These are phyloP conservation scores for Scaeva pyrastri DNA, from an alignment of 2,888 invertebrate species.

Conservation along the genomic window DNA sequence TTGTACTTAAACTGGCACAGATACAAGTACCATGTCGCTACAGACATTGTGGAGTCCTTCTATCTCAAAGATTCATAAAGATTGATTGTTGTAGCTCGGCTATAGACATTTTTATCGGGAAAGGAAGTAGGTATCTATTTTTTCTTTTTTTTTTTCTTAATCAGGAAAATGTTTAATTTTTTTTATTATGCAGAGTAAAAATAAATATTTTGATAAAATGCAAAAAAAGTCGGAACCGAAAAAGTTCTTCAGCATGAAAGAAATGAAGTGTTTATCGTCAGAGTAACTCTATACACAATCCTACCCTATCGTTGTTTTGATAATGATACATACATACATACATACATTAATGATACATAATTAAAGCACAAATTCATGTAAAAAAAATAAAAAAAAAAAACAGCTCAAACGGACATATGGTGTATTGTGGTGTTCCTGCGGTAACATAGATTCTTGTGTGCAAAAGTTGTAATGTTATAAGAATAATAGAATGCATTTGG, in stretches of 20 bases:
- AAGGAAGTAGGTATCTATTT: slow-evolving; percentile 13
- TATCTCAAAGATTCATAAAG: slow-evolving; percentile 37
- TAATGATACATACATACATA: slow-evolving; percentile 38
- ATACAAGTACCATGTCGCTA: slow-evolving; percentile 39
- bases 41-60: slow-evolving; percentile 63
- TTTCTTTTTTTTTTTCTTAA: slow-evolving; percentile 6
- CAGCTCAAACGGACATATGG: slow-evolving; percentile 15
- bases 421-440: slow-evolving; percentile 49
- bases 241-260: background rate
- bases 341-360: too few species aligned
- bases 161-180: background rate
- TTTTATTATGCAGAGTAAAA: slow-evolving; percentile 10
- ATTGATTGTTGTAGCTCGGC: slow-evolving; percentile 43
- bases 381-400: background rate
- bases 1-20: slow-evolving; percentile 38
- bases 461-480: slow-evolving; percentile 43
- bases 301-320: slow-evolving; percentile 36
- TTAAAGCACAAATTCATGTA: slow-evolving; percentile 20
- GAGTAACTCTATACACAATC: slow-evolving; percentile 30
- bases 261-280: slow-evolving; percentile 32
- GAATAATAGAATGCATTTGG: slow-evolving; percentile 4
- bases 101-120: slow-evolving; percentile 7
- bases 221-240: slow-evolving; percentile 1
- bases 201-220: slow-evolving; percentile 28
- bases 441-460: slow-evolving; percentile 36